A percentile compares a stretch with the other conserved stretches of the same genome.
These are phyloP conservation scores for Augochlorella aurata DNA, from an alignment of 2,888 invertebrate genomes.

Conservation along the genomic window DNA sequence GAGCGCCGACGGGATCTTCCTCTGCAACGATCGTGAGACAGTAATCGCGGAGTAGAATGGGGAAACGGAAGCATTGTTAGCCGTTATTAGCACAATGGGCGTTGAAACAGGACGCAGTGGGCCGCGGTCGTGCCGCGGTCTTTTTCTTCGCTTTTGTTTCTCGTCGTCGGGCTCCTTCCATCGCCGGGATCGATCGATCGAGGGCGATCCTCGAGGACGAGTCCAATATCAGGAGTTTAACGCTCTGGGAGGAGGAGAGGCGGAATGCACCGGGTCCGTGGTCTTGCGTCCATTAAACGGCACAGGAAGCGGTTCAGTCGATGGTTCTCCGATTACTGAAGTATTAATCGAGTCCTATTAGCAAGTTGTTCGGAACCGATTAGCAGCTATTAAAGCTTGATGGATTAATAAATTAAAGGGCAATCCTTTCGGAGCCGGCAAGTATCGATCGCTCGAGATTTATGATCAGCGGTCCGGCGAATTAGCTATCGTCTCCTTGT, in stretches of 20 bases:
- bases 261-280: background rate
- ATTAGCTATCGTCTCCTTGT: background rate
- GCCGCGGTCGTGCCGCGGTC: conserved; percentile 1
- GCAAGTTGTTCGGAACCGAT: conserved; percentile 2
- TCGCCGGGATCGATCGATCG: background rate
- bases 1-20: conserved; percentile 29
- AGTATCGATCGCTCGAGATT: background rate
- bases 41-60: conserved; percentile 31
- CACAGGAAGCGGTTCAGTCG: conserved; percentile 8
- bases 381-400: conserved; percentile 23
- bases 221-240: background rate
- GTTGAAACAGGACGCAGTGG: conserved; percentile 38
- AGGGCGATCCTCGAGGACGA: background rate
- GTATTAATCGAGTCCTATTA: conserved; percentile 24
- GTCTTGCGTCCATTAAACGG: conserved; percentile 2
- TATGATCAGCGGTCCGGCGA: background rate
- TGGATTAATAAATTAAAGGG: conserved; percentile 8
- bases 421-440: background rate
- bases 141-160: conserved; percentile 18
- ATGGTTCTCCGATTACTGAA: conserved; percentile 20
- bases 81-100: conserved; percentile 50
- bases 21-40: conserved; percentile 39
- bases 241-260: background rate
- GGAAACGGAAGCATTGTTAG: conserved; percentile 51
- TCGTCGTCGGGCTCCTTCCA: background rate